These are phyloP conservation scores for Eledona agricola DNA, from an alignment of 2,888 invertebrate species.

Conservation along the genomic window DNA sequence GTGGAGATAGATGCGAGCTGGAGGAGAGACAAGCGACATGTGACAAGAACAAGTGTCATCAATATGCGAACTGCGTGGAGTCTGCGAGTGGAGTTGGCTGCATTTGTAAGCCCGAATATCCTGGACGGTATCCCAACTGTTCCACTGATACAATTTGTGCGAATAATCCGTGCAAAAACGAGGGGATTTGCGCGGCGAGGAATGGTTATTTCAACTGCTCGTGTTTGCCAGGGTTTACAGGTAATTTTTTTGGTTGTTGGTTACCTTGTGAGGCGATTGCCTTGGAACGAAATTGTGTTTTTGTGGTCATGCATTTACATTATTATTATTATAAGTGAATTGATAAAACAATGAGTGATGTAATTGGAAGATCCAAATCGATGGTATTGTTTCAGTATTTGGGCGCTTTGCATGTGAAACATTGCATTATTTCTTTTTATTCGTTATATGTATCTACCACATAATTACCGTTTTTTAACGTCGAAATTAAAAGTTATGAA, in stretches of 20 bases:
- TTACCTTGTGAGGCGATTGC: no score
- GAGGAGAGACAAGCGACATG: slow-evolving; percentile 57
- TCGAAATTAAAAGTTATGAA: no score
- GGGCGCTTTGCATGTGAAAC: no score
- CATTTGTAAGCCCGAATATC: slow-evolving; percentile 73
- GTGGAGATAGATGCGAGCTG: slow-evolving; percentile 66
- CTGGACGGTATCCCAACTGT: slow-evolving; percentile 64
- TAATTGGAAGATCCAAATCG: no score
- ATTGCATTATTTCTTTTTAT: no score
- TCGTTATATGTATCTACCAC: no score
- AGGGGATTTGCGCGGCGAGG: slow-evolving; percentile 73
- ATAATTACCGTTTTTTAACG: no score
- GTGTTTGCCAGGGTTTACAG: slow-evolving; percentile 76
- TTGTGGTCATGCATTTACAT: no score
- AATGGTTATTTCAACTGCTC: slow-evolving; percentile 72
- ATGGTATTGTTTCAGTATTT: no score
- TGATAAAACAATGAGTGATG: no score
- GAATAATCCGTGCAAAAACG: slow-evolving; percentile 77
- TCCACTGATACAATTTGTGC: slow-evolving; percentile 68
- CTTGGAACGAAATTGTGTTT: no score
- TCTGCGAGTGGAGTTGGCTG: slow-evolving; percentile 63
- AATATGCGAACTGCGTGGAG: slow-evolving; percentile 73
- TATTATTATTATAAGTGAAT: no score
- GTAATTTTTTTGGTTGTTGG: slow-evolving; percentile 60
- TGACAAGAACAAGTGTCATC: slow-evolving; percentile 66